Conservation (phyloP, 2,797 vertebrate genomes). For the Hydrocynus forskahlii region DNA sequence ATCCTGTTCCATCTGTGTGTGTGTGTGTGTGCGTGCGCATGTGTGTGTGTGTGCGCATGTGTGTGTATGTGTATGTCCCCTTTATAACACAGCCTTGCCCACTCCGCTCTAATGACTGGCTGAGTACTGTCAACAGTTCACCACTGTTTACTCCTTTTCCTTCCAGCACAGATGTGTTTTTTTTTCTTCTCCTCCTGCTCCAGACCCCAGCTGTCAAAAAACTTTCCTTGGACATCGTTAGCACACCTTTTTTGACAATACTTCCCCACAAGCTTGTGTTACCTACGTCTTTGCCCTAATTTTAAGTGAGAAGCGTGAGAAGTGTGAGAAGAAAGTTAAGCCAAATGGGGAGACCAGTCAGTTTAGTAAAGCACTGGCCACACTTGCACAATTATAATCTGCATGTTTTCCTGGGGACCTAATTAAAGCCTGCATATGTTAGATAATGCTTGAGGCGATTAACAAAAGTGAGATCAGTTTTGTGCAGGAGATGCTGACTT, state of each 20-base stretch:
- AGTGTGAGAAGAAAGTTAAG: neutral
- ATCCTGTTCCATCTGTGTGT: neutral
- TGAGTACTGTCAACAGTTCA: neutral
- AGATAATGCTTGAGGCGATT: neutral
- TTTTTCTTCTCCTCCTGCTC: neutral
- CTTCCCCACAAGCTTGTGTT: neutral
- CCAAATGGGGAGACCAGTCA: neutral
- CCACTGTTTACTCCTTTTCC: constrained; percentile 1
- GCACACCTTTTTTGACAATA: neutral
- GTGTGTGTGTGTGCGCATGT: neutral
- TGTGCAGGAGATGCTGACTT: neutral
- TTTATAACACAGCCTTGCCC: constrained; percentile 2
- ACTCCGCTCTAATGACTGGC: constrained; percentile 16
- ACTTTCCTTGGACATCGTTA: neutral
- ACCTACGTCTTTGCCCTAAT: neutral
- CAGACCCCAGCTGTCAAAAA: constrained; percentile 3
- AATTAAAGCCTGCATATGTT: constrained; percentile 5
- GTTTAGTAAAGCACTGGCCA: neutral
- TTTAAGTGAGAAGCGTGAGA: neutral
- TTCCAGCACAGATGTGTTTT: neutral
- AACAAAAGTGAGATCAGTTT: neutral
- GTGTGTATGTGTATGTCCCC: neutral
- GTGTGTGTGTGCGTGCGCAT: neutral
- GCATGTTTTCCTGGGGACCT: neutral
- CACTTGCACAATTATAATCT: neutral